Evolutionary conservation across 2,888 invertebrate species (phyloP), one percentile per base, ranked within the genome.

Genomic region (Coecobrya sp.): DNA sequence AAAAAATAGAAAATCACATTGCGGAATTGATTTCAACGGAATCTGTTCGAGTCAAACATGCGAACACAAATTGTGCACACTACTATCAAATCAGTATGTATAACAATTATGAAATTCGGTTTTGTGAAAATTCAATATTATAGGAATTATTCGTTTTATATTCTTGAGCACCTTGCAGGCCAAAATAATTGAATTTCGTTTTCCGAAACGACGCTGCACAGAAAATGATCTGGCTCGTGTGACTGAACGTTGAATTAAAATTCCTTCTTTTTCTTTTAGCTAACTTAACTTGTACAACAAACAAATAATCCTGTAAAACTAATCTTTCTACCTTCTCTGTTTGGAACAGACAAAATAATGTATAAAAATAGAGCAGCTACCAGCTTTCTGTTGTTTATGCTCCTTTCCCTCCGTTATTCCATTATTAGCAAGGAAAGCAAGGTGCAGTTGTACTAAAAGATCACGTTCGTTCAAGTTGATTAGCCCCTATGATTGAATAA

Each of bases 381-480:
- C 16, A 68, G n/a, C 70, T 7, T 42, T 70, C 19, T 68, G 70
- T 70, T 16, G 16, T 30, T 13, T 22, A 0, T 42, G 22, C 25
- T 52, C 3, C 0, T 36, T 42, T 65, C 0, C 8, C n/a, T n/a
- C 11, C 27, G 19, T 52, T 65, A 10, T 84, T 19, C 45, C 42
- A n/a, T 22, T 49, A 22, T 19, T 79, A 36, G 22, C 36, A 59
- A 42, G 1, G n/a, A n/a, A 19, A 4, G 19, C n/a, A 70, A 42
- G 4, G 42, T 42, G 70, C 30, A 36, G 59, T 30, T 62, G 8
- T 13, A 13, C 49, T 49, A 52, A 86, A 36, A 68, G 82, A 91
- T 91, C 91, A 82, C 91, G 91, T 91, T 59, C 70, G 10, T 81
- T 91, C 82, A 82, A 82, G 30, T 68, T 91, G 82, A 91, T 91